phyloP scores from a whole-genome alignment of 2,888 invertebrate species.

The Eupithecia centaureata region DNA sequence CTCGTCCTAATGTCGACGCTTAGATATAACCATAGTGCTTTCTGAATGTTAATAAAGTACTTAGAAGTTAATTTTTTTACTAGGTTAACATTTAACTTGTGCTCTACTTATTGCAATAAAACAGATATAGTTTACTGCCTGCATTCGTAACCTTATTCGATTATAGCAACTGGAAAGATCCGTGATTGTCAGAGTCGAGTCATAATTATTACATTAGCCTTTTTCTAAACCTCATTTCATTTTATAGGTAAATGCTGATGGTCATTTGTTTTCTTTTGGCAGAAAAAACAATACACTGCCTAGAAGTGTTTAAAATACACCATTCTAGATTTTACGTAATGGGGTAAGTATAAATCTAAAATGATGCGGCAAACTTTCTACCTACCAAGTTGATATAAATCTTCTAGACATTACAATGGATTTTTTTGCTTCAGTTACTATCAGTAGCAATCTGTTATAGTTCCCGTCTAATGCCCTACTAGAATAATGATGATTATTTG shows the following conservation, averaged over 20 bases:
- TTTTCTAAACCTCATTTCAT: too few species aligned
- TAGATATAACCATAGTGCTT: background rate
- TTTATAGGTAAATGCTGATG: too few species aligned
- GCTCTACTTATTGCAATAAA: background rate
- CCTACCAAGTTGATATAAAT: conserved; percentile 49
- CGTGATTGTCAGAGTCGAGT: background rate
- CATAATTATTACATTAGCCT: too few species aligned
- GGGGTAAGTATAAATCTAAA: background rate
- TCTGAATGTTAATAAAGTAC: background rate
- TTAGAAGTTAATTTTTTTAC: background rate
- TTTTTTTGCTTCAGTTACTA: conserved; percentile 50
- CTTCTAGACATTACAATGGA: conserved; percentile 57
- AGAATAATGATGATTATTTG: conserved; percentile 22
- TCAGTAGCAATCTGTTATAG: conserved; percentile 42
- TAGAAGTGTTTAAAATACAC: background rate
- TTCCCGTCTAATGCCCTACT: conserved; percentile 33
- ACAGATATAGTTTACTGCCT: background rate
- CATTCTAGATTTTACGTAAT: too few species aligned
- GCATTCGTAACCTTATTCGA: background rate
- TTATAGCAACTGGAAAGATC: background rate
- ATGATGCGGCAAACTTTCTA: conserved; percentile 35
- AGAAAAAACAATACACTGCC: background rate
- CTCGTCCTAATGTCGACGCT: background rate
- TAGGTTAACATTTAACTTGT: background rate
- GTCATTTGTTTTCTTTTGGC: too few species aligned